Base-by-base conservation (phyloP, 2,797 vertebrate species). In the Furcifer pardalis region DNA sequence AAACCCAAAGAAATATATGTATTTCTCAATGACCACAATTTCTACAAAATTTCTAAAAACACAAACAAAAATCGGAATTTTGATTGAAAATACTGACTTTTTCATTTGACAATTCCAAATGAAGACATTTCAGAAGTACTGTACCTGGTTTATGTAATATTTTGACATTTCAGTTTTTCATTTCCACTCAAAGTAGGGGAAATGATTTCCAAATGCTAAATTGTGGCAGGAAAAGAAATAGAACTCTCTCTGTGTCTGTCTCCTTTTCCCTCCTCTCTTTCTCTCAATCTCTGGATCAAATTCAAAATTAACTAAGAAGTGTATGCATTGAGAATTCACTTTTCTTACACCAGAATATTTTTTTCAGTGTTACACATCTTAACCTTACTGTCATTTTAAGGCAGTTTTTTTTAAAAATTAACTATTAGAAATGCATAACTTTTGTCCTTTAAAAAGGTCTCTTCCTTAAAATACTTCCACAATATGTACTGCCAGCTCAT, bases 81-180 rank as follows among this genome's bases (percentile, higher is more conserved):
- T 85, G 69, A 74, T 73, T 79, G 77, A 74, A 85, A 69, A 76
- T 81, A 44, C 52, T 81, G 79, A 60, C 79, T 85, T 81, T 81
- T 76, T 69, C 69, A 40, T 60, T 21, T 77, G 79, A 76, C 40
- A 76, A 40, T 77, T 85, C 63, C 46, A 81, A 76, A 76, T 81
- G 72, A 81, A 81, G 73, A 80, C 69, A 84, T 85, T 68, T 76
- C 62, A 35, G 4, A 72, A 81, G 71, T 8, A 76, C 49, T 46
- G 71, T 13, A 75, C 49, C 40, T 35, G 46, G 79, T 68, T 85
- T 62, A 81, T 85, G 71, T 75, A 80, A 85, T 80, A 80, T 80
- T 81, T 81, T 81, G 84, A 85, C 79, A 85, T 85, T 85, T 85
- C 63, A 76, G 52, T 25, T 81, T 85, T 83, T 83, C 59, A 68